Evolutionary conservation across 2,888 invertebrate species (phyloP), one percentile per base, ranked within the genome.

Genomic region (Drosophila longiperda): DNA sequence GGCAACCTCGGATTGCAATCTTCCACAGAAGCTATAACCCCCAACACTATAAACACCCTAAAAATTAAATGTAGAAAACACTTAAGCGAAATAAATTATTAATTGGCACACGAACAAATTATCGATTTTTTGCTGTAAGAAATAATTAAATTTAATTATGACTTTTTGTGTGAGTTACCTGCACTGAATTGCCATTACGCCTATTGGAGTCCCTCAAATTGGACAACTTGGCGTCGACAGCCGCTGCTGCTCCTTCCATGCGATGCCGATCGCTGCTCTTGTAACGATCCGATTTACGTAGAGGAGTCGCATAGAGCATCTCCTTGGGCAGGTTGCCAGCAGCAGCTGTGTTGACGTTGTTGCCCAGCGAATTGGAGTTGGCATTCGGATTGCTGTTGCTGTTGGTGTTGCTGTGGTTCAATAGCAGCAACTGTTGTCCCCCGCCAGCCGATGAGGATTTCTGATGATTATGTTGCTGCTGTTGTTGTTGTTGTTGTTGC

Each of bases 211-310:
- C 93, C 23, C 91, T 88, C n/a, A 90, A 77, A 69, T 93, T 93
- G 45, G 91, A 89, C 1, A 93, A 65, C 36, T 93, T 93, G 11
- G 90, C 78, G 49, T 91, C 90, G 29, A 63, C 71, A 49, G 63
- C 66, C 66, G 36, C n/a, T 26, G 60, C 53, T 52, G 59, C 73
- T 69, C 63, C 38, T 4, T 60, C 58, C 23, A 54, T 91, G 6
- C 93, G 91, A 64, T 87, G 87, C 26, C 93, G 83, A 45, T 92
- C 92, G 40, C 91, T 92, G 68, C 92, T 93, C 66, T 92, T 92
- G 64, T 92, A 93, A 26, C 93, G 92, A 83, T 93, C 93, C 17
- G 93, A 93, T 74, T 93, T 93, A 23, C 93, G 90, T 65, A 93
- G 66, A 3, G 93, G 93, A 20, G 93, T 93, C 26, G 93, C 93